phyloP scores from a whole-genome alignment of 2,797 vertebrate species.

The Peromyscus attwateri region DNA sequence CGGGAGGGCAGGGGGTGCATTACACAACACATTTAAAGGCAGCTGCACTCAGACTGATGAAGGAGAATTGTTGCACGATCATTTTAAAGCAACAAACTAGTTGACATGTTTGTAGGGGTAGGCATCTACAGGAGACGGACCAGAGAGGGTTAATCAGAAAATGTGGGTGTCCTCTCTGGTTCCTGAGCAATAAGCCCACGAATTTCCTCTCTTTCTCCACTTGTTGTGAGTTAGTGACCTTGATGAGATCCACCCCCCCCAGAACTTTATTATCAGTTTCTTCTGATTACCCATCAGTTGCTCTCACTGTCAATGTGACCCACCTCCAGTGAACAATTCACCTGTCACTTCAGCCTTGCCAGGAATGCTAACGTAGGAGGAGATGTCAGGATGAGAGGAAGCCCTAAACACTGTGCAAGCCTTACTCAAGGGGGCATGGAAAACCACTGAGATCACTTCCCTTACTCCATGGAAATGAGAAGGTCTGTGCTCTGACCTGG shows the following conservation, averaged over 20 bases:
- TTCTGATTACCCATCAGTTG: conserved; percentile 69
- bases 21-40: not conserved
- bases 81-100: conserved; percentile 29
- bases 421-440: not conserved
- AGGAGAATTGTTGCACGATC: not conserved
- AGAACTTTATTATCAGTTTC: conserved; percentile 33
- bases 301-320: conserved; percentile 67
- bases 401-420: not conserved
- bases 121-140: not conserved
- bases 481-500: not conserved
- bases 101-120: not conserved
- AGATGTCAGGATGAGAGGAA: not conserved
- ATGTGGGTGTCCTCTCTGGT: not conserved
- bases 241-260: conserved; percentile 17
- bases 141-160: conserved; percentile 45
- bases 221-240: conserved; percentile 44
- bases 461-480: not conserved
- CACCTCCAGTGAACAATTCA: conserved; percentile 55
- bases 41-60: not conserved
- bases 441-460: not conserved
- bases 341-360: conserved; percentile 22
- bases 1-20: too few species aligned
- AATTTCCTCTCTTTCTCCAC: not conserved
- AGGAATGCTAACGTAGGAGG: conserved; percentile 39
- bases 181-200: not conserved